A percentile compares a stretch with the other conserved stretches of the same genome.
Evolutionary conservation across 2,113 vertebrate species (phyloP).

Genomic region (Phalacrocorax brasilianus): DNA sequence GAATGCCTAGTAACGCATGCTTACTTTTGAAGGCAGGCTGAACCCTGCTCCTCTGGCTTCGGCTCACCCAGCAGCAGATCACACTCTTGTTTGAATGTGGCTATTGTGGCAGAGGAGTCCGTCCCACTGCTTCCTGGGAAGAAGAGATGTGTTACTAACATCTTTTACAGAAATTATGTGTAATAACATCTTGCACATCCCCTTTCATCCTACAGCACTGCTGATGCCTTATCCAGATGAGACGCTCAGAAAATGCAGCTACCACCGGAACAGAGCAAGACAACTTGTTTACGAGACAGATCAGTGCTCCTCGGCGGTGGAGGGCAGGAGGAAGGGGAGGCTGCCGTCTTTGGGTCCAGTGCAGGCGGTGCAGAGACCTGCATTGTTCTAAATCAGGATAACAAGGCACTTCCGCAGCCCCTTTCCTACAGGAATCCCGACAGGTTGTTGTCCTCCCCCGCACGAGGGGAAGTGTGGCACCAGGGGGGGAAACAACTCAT

Average conservation of each 20-base stretch:
- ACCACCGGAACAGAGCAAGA: background rate
- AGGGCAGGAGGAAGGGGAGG: slow-evolving; percentile 27
- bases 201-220: background rate
- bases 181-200: background rate
- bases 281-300: slow-evolving; percentile 7
- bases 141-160: background rate
- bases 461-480: background rate
- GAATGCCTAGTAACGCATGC: rapidly evolving
- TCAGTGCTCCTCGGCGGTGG: rapidly evolving
- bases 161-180: background rate
- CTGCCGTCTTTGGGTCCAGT: rapidly evolving
- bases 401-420: slow-evolving; percentile 10
- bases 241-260: background rate
- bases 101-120: background rate
- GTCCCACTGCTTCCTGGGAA: background rate
- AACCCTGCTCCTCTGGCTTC: background rate
- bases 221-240: slow-evolving; percentile 11
- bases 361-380: background rate
- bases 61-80: background rate
- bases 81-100: rapidly evolving
- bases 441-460: background rate
- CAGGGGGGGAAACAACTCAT: background rate
- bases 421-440: slow-evolving; percentile 8
- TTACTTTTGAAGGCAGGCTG: background rate
- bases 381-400: slow-evolving; percentile 30